These are phyloP conservation scores for Sebastes kiyomatsui DNA, from an alignment of 2,797 vertebrate genomes.

Conservation along the genomic window DNA sequence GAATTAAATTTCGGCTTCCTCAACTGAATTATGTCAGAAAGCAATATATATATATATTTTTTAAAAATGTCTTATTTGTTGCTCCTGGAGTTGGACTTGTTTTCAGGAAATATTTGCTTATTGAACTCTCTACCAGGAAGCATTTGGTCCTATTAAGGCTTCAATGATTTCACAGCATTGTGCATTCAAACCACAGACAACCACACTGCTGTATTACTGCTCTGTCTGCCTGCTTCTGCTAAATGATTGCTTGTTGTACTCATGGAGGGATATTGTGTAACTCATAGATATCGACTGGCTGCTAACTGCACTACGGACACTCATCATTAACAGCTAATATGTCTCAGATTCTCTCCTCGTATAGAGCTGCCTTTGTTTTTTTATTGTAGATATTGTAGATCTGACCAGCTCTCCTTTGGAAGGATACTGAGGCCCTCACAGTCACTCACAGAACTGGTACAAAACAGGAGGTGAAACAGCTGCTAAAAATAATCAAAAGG, in stretches of 20 bases:
- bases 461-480: neutral
- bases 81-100: slow-evolving; percentile 34
- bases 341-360: neutral
- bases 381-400: neutral
- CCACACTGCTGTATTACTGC: neutral
- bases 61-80: slow-evolving; percentile 5
- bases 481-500: neutral
- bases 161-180: slow-evolving; percentile 15
- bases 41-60: neutral
- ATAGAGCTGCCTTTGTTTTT: neutral
- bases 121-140: slow-evolving; percentile 24
- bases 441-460: neutral
- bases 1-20: slow-evolving; percentile 14
- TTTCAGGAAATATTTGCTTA: slow-evolving; percentile 53
- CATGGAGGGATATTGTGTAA: neutral
- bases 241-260: slow-evolving; percentile 2
- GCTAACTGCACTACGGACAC: neutral
- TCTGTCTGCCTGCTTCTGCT: neutral
- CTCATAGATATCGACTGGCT: slow-evolving; percentile 5
- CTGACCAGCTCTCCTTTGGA: neutral
- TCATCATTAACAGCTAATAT: neutral
- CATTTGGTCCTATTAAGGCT: slow-evolving; percentile 33
- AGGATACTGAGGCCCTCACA: neutral
- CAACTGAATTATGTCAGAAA: slow-evolving; percentile 25
- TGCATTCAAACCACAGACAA: neutral